These are phyloP conservation scores for Myodes glareolus DNA, from an alignment of 2,113 vertebrate species.

Conservation along the genomic window DNA sequence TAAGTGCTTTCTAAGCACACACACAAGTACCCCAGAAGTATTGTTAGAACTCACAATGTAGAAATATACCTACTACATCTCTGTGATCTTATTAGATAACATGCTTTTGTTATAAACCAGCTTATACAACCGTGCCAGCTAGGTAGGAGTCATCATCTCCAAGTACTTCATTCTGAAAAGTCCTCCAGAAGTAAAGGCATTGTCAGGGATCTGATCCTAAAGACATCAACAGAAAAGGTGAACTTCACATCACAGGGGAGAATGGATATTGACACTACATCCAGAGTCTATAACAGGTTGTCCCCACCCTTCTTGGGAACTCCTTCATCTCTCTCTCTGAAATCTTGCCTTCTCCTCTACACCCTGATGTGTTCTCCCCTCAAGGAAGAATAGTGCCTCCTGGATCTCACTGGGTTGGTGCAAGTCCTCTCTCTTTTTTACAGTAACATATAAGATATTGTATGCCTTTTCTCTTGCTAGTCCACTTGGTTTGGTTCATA, in stretches of 20 bases:
- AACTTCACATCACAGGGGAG: neutral
- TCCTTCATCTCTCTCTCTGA: neutral
- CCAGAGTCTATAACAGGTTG: neutral
- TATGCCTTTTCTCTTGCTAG: neutral
- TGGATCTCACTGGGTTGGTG: neutral
- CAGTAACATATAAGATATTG: too few relatives aligned
- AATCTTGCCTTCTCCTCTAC: neutral
- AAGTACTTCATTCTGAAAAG: neutral
- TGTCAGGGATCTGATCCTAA: neutral
- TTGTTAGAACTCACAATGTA: neutral
- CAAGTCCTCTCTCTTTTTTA: neutral
- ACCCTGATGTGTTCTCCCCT: neutral
- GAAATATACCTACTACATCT: neutral
- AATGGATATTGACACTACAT: fast-evolving
- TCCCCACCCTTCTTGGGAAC: neutral
- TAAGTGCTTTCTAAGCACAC: neutral
- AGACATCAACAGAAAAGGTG: neutral
- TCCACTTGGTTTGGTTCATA: neutral
- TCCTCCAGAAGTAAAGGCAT: neutral
- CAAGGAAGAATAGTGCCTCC: neutral
- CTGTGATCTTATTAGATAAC: neutral
- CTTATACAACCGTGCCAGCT: neutral
- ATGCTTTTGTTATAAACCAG: neutral
- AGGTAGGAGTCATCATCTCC: neutral
- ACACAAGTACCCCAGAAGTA: neutral